Evolutionary conservation across 2,797 vertebrate species (phyloP), one percentile per base, ranked within the genome.

Genomic region (Peromyscus nudipes): DNA sequence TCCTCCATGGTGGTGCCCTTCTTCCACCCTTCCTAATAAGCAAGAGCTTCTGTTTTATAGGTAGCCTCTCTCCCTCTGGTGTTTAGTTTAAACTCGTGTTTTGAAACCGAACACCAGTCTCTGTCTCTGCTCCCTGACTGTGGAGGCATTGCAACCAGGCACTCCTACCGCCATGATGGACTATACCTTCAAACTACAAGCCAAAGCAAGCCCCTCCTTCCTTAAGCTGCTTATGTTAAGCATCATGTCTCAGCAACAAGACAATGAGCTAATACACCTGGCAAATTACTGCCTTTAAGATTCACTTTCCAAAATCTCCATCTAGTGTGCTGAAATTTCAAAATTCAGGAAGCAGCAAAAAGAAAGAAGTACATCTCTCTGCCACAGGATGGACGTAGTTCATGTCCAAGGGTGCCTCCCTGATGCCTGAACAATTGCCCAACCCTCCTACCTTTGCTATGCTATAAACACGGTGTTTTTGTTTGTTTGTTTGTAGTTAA

Each of bases 271-370:
- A 29, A 73, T 8, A 60, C 0, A 40, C 95, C 55, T 43, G 55
- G 62, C 27, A 64, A 80, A 84, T 77, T 4, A 75, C 3, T 49
- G 37, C 62, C n/a, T 60, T 69, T 37, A 37, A 83, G 80, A n/a
- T 13, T 11, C 69, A 1, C 52, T 94, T 97, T 89, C 49, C 40
- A 69, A 96, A 97, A 88, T 73, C 23, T 40, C 60, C 57, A 75
- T 34, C 27, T n/a, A 88, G 12, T 4, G 3, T 81, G n/a, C 64
- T 93, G 62, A 43, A 49, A 89, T 37, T 55, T 73, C 49, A 17
- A 95, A 94, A 67, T 19, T 43, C 0, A 60, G 6, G 11, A 84
- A 87, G 14, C 19, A 65, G 73, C 14, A 10, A n/a, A 25, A 40
- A 43, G n/a, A 43, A 90, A 93, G 5, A 71, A 65, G 11, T 9